Conservation (phyloP, 2,797 vertebrate genomes). For the Synaphobranchus kaupii region DNA sequence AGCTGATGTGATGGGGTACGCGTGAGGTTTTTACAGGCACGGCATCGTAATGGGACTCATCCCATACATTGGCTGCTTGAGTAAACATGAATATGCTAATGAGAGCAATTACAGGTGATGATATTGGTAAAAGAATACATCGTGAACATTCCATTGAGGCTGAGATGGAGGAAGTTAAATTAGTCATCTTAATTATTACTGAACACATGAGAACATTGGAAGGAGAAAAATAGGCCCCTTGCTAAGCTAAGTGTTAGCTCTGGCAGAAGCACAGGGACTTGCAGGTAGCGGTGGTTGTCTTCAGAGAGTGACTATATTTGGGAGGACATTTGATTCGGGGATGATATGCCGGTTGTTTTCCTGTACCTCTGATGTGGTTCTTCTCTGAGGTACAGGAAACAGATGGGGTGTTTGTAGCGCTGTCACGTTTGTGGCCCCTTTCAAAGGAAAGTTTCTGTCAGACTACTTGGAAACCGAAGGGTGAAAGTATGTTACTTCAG, state of each 20-base stretch:
- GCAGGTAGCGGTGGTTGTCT: background rate
- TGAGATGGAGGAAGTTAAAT: background rate
- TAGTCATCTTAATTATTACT: background rate
- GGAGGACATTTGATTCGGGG: background rate
- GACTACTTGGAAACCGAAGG: background rate
- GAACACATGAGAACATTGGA: background rate
- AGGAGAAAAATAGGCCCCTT: background rate
- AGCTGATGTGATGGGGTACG: background rate
- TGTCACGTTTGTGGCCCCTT: background rate
- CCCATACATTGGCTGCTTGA: background rate
- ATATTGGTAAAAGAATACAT: background rate
- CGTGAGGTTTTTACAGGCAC: background rate
- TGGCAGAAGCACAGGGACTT: background rate
- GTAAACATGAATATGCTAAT: background rate
- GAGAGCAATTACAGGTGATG: background rate
- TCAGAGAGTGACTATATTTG: background rate
- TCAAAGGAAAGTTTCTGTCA: background rate
- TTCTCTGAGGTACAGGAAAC: background rate
- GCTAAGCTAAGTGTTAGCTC: background rate
- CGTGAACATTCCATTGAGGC: background rate
- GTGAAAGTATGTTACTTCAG: background rate
- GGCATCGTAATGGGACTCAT: background rate
- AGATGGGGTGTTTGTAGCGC: constrained; percentile 3
- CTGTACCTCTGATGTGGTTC: background rate
- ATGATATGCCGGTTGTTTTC: constrained; percentile 7